Evolutionary conservation across 2,888 invertebrate species (phyloP), one percentile per base, ranked within the genome.

Genomic region (Exocentrus adspersus): DNA sequence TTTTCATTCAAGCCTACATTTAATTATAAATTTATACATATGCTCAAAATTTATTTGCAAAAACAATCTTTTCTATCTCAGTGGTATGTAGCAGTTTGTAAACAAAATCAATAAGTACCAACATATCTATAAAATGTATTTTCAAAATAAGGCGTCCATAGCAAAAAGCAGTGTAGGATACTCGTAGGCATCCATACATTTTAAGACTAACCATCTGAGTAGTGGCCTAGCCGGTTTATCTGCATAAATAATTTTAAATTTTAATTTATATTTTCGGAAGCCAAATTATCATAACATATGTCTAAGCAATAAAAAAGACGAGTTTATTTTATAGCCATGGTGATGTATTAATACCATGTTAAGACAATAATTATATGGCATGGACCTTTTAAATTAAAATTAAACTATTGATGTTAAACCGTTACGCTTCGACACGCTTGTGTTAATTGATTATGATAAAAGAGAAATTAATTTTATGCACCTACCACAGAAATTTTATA

Each of bases 191-290:
- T n/a, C n/a, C n/a, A n/a, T n/a, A n/a, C n/a, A n/a, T n/a, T n/a
- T n/a, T n/a, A n/a, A n/a, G n/a, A n/a, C 37, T 12, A 10, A 5
- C 5, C 17, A 46, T 20, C n/a, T n/a, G n/a, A n/a, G n/a, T n/a
- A n/a, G 21, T 21, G 10, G 20, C 10, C 46, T 12, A 30, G 16
- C 30, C 24, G 10, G 30, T 14, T 10, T 20, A 12, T 52, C 52
- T 19, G 37, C 56, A 57, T 57, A 46, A 42, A 20, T 57, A 46
- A 57, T 57, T 57, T 46, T 9, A 57, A 57, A 46, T 57, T 54
- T 57, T 57, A 56, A 56, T 56, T 56, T 56, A 45, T 45, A 57
- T 57, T 57, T 54, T 57, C 56, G 56, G 56, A 57, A 57, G 56
- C 46, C 56, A 46, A 32, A 57, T 57, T 57, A 57, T 57, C 56